These are phyloP conservation scores for Rhadina sibilatrix DNA, from an alignment of 2,113 vertebrate genomes.

Conservation along the genomic window DNA sequence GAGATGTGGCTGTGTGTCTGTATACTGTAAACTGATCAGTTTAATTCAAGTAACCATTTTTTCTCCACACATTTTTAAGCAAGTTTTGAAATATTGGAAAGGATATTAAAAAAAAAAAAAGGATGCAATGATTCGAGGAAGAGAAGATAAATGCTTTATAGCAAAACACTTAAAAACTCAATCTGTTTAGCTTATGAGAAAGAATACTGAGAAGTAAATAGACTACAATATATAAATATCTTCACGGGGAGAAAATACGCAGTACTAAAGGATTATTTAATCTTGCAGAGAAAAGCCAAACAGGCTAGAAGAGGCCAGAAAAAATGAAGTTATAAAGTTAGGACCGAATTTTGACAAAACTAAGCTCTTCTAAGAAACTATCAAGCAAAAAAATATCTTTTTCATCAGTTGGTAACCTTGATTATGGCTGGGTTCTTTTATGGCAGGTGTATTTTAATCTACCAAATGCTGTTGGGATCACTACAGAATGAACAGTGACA, in stretches of 20 bases:
- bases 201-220: constrained; percentile 29
- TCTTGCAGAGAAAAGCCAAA: constrained; percentile 11
- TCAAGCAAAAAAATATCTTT: neutral
- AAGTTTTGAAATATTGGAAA: neutral
- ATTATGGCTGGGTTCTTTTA: neutral
- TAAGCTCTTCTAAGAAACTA: neutral
- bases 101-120: neutral
- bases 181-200: constrained; percentile 26
- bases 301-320: neutral
- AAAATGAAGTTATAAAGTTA: neutral
- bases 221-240: neutral
- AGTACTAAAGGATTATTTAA: constrained; percentile 22
- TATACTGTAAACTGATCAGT: neutral
- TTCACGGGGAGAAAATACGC: neutral
- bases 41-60: neutral
- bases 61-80: neutral
- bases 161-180: constrained; percentile 14
- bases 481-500: neutral
- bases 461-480: neutral
- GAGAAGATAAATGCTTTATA: constrained; percentile 17
- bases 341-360: neutral
- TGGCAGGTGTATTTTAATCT: neutral
- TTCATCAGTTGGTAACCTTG: neutral
- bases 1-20: neutral
- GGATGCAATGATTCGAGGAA: neutral